phyloP scores from a whole-genome alignment of 2,113 vertebrate species.

The Burhinus oedicnemus region DNA sequence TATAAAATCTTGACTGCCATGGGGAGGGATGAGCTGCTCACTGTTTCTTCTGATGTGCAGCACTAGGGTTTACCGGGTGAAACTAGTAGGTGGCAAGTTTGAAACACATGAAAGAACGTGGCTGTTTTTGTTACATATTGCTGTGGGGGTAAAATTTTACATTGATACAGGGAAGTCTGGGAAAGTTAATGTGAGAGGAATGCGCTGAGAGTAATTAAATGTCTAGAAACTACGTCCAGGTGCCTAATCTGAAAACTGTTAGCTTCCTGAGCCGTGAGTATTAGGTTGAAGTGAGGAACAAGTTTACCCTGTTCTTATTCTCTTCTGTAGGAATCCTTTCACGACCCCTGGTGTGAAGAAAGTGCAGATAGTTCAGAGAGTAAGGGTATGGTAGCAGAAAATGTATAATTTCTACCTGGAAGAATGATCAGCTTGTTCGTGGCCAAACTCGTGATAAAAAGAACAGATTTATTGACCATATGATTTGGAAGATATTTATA shows the following conservation, averaged over 20 bases:
- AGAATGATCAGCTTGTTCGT: background rate
- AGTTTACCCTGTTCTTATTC: background rate
- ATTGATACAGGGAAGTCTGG: fast-evolving
- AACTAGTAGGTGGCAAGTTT: background rate
- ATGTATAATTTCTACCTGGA: background rate
- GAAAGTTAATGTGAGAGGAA: background rate
- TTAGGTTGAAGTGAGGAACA: background rate
- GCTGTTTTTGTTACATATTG: background rate
- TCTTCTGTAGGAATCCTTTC: background rate
- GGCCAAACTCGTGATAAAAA: background rate
- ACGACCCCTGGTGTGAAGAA: background rate
- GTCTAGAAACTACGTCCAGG: background rate
- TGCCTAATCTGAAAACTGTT: background rate
- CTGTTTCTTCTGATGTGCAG: background rate
- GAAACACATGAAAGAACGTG: background rate
- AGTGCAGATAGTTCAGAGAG: background rate
- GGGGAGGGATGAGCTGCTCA: background rate
- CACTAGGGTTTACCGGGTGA: background rate
- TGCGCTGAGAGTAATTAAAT: background rate
- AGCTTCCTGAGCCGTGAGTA: background rate
- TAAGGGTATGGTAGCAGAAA: background rate
- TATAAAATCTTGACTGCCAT: background rate
- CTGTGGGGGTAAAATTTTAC: background rate
- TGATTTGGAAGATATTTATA: background rate
- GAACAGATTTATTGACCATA: background rate